These are phyloP conservation scores for Corvus hawaiiensis DNA, from an alignment of 2,113 vertebrate genomes.

Conservation along the genomic window DNA sequence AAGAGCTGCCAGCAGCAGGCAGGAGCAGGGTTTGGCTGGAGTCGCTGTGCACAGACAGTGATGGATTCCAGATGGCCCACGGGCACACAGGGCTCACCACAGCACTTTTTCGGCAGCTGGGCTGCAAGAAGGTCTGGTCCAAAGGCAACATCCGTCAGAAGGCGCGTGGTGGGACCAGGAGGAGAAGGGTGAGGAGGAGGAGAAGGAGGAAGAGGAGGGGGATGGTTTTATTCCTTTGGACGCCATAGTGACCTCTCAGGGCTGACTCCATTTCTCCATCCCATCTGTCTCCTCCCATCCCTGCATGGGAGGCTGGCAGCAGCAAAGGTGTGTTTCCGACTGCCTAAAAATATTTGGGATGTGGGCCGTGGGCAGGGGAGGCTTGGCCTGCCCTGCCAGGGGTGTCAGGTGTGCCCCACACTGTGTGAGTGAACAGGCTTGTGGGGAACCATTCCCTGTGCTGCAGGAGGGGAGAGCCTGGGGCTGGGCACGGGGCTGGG, in stretches of 20 bases:
- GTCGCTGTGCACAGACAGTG: not conserved
- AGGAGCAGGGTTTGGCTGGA: not conserved
- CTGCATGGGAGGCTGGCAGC: not conserved
- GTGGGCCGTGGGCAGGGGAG: not conserved
- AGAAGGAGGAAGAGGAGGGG: not conserved
- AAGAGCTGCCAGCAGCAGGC: not conserved
- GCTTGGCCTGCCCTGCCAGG: not conserved
- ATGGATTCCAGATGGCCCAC: slow-evolving; percentile 49
- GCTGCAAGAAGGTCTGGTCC: not conserved
- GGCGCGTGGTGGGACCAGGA: not conserved
- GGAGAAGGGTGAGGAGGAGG: not conserved
- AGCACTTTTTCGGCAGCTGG: not conserved
- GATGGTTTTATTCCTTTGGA: not conserved
- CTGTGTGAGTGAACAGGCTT: accelerated
- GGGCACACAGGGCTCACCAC: not conserved
- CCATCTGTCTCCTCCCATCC: not conserved
- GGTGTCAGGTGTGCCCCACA: not conserved
- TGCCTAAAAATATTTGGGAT: not conserved
- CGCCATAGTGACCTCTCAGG: not conserved
- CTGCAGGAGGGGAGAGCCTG: not conserved
- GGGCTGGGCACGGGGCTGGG: not conserved
- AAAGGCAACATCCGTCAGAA: slow-evolving; percentile 48
- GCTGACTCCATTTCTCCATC: not conserved
- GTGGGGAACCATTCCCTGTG: not conserved
- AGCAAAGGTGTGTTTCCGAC: not conserved